Evolutionary conservation across 2,113 vertebrate genomes (phyloP).

Genomic region (Serranochromis macrocephalus): DNA sequence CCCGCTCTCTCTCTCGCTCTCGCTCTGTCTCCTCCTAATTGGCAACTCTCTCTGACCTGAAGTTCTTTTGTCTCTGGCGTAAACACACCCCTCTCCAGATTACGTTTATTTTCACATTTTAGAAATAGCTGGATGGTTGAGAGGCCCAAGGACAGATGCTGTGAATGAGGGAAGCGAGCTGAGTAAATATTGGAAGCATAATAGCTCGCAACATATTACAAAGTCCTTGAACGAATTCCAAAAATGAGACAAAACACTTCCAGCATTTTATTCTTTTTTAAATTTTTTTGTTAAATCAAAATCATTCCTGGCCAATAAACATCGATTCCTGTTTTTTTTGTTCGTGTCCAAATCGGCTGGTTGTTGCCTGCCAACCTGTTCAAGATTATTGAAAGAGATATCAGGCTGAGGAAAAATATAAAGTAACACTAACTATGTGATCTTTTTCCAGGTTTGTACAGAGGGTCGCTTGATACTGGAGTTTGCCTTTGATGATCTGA

Average conservation of each 20-base stretch:
- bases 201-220: conserved; percentile 10
- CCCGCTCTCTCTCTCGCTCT: not conserved
- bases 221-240: conserved; percentile 42
- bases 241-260: conserved; percentile 33
- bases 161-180: conserved; percentile 25
- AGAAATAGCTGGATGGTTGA: conserved; percentile 34
- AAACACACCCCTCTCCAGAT: conserved; percentile 66
- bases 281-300: not conserved
- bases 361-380: not conserved
- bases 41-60: conserved; percentile 85
- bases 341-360: not conserved
- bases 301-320: conserved; percentile 17
- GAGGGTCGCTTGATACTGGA: conserved; percentile 98
- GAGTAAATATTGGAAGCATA: conserved; percentile 44
- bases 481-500: conserved; percentile 98
- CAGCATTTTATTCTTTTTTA: not conserved
- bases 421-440: conserved; percentile 29
- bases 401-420: not conserved
- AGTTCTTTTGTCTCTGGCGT: conserved; percentile 75
- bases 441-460: conserved; percentile 85
- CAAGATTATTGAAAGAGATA: not conserved
- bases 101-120: conserved; percentile 63
- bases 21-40: conserved; percentile 85
- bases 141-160: conserved; percentile 48
- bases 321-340: not conserved